Evolutionary conservation across 2,113 vertebrate species (phyloP).

Genomic region (Astur gentilis): DNA sequence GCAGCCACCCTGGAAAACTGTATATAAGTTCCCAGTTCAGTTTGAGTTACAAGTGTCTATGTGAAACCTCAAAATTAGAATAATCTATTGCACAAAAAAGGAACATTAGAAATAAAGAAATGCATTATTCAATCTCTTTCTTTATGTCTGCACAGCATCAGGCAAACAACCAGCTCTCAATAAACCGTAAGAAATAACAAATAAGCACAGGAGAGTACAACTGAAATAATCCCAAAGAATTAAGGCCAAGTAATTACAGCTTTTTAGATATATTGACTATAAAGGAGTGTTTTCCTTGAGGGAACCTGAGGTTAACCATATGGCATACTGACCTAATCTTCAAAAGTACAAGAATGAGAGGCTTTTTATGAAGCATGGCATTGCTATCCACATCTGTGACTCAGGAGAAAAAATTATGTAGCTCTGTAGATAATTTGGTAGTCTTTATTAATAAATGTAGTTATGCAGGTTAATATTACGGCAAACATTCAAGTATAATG

Average conservation of each 20-base stretch:
- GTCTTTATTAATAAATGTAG: neutral
- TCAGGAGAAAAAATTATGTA: neutral
- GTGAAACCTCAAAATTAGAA: neutral
- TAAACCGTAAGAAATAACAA: neutral
- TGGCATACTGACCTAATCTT: slow-evolving; percentile 49
- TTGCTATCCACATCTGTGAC: neutral
- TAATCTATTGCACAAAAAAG: neutral
- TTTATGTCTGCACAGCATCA: slow-evolving; percentile 19
- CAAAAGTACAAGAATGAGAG: neutral
- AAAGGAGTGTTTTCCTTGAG: slow-evolving; percentile 21
- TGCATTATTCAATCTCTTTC: neutral
- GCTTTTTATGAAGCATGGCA: neutral
- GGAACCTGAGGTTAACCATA: slow-evolving; percentile 51
- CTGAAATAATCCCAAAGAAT: slow-evolving; percentile 31
- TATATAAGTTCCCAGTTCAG: neutral
- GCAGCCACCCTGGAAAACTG: neutral
- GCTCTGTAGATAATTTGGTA: neutral
- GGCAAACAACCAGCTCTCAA: neutral
- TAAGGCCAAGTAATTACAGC: slow-evolving; percentile 28
- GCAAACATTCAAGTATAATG: neutral
- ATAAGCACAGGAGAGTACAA: neutral
- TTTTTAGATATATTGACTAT: slow-evolving; percentile 4
- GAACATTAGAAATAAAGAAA: neutral
- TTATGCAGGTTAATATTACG: neutral
- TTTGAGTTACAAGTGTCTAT: neutral